These are phyloP conservation scores for Drosophila pegasa DNA, from an alignment of 2,888 invertebrate genomes.

Conservation along the genomic window DNA sequence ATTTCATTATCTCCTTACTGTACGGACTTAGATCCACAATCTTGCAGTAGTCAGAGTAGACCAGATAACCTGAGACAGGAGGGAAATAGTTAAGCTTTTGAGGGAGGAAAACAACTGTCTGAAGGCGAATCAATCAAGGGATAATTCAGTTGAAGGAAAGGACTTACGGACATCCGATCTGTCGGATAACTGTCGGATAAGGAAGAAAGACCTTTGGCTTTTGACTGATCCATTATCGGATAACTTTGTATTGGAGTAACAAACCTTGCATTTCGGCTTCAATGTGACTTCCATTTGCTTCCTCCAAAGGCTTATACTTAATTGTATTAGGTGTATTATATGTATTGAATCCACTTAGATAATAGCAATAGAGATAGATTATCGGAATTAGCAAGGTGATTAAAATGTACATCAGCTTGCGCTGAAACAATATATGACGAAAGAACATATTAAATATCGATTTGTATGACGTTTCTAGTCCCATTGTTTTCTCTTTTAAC, in stretches of 20 bases:
- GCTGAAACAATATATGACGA: slow-evolving; percentile 51
- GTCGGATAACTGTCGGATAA: background rate
- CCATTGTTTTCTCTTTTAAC: no score
- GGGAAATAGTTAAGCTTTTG: no score
- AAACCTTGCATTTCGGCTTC: background rate
- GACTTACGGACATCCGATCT: background rate
- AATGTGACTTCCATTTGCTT: background rate
- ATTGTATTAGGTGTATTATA: no score
- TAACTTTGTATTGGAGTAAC: background rate
- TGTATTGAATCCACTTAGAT: slow-evolving; percentile 41
- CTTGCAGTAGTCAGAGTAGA: slow-evolving; percentile 87
- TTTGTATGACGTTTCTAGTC: background rate
- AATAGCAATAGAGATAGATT: slow-evolving; percentile 38
- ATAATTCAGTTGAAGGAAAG: no score
- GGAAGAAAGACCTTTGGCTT: background rate
- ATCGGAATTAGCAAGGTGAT: slow-evolving; percentile 53
- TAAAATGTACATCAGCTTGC: slow-evolving; percentile 43
- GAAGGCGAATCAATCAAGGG: no score
- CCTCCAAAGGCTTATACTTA: no score
- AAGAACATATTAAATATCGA: slow-evolving; percentile 10
- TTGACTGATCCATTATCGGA: background rate
- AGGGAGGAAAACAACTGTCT: background rate
- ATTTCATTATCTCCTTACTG: slow-evolving; percentile 86
- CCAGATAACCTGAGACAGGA: slow-evolving; percentile 80
- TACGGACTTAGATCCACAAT: slow-evolving; percentile 88